These are phyloP conservation scores for Alaudala cheleensis DNA, from an alignment of 2,113 vertebrate species.

Conservation along the genomic window DNA sequence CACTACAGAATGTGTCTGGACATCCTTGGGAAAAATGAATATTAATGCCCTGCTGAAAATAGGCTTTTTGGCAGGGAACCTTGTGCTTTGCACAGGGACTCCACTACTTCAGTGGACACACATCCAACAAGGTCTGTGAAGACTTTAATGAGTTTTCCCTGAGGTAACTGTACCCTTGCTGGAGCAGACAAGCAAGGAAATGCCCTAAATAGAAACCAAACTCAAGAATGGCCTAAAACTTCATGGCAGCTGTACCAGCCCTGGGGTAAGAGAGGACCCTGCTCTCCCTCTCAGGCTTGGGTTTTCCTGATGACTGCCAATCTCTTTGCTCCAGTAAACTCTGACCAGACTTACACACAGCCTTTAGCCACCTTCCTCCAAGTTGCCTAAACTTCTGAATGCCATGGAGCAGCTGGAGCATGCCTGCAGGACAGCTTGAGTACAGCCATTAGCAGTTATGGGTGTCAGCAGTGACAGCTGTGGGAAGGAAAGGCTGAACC, in stretches of 20 bases:
- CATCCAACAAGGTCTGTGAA: fast-evolving
- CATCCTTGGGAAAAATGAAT: background rate
- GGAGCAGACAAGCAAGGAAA: background rate
- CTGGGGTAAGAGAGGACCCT: background rate
- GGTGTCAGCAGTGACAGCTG: background rate
- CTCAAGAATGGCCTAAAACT: background rate
- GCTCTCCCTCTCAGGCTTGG: background rate
- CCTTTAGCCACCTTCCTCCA: background rate
- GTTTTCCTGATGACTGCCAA: background rate
- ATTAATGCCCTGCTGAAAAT: background rate
- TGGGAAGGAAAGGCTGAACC: background rate
- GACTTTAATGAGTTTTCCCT: background rate
- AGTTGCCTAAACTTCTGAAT: background rate
- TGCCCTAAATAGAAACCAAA: background rate
- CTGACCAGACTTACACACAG: background rate
- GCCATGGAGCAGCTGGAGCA: background rate
- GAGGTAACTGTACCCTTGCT: background rate
- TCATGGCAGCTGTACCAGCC: background rate
- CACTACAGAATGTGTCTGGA: background rate
- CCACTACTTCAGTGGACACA: background rate
- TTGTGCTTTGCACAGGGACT: background rate
- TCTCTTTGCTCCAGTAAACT: background rate
- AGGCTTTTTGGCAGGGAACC: background rate
- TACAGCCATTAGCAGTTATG: background rate
- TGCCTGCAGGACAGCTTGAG: background rate